phyloP scores from a whole-genome alignment of 2,888 invertebrate genomes.

The Drosophila borborema region DNA sequence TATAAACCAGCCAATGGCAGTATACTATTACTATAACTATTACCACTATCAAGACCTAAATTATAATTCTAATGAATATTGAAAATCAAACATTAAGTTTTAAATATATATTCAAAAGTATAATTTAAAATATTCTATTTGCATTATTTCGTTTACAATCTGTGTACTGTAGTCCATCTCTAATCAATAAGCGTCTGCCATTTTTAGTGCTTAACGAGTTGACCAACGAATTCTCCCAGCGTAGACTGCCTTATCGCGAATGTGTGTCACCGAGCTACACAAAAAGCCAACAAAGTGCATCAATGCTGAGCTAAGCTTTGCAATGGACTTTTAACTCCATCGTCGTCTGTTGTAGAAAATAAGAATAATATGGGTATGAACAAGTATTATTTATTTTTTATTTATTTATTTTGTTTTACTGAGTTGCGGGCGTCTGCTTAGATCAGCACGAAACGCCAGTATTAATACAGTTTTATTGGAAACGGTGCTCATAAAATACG shows the following conservation, averaged over 20 bases:
- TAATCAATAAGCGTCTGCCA: background rate
- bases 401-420: background rate
- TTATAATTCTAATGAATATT: background rate
- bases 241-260: slow-evolving; percentile 36
- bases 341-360: slow-evolving; percentile 12
- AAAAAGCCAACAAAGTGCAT: slow-evolving; percentile 21
- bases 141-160: background rate
- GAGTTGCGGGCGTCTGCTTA: slow-evolving; percentile 34
- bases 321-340: slow-evolving; percentile 36
- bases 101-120: background rate
- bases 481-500: slow-evolving; percentile 19
- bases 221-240: slow-evolving; percentile 40
- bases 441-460: slow-evolving; percentile 33
- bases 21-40: no score
- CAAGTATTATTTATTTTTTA: background rate
- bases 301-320: slow-evolving; percentile 51
- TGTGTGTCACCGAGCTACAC: slow-evolving; percentile 41
- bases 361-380: slow-evolving; percentile 19
- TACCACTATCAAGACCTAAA: no score
- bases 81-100: background rate
- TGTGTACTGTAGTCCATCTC: background rate
- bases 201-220: slow-evolving; percentile 3
- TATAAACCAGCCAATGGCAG: background rate
- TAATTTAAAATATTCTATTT: background rate
- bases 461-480: background rate